A percentile compares a stretch with the other conserved stretches of the same genome.
Conservation (phyloP, 2,797 vertebrate species). For the Gadopsis bispinosus region DNA sequence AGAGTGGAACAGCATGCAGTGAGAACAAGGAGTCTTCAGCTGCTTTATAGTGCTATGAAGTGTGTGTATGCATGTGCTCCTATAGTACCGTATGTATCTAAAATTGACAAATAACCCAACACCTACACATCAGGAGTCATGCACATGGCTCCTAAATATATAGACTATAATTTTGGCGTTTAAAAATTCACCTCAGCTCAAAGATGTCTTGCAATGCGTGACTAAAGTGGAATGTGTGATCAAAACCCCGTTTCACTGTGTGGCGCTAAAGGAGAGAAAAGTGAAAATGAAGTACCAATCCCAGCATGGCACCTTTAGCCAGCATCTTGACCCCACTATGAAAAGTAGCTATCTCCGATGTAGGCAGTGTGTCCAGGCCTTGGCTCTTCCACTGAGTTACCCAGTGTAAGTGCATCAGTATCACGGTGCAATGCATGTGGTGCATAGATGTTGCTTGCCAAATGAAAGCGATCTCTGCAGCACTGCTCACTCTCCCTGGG, state of each 20-base stretch:
- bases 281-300: slow-evolving; percentile 36
- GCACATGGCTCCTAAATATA: not conserved
- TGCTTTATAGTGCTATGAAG: slow-evolving; percentile 22
- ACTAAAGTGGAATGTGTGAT: slow-evolving; percentile 27
- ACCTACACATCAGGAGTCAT: slow-evolving; percentile 12
- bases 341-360: slow-evolving; percentile 54
- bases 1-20: slow-evolving; percentile 45
- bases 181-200: slow-evolving; percentile 11
- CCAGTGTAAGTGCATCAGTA: slow-evolving; percentile 53
- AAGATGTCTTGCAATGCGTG: slow-evolving; percentile 12
- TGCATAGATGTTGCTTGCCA: slow-evolving; percentile 43
- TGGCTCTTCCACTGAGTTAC: slow-evolving; percentile 68
- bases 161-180: not conserved
- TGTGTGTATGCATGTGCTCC: not conserved
- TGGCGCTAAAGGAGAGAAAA: slow-evolving; percentile 17
- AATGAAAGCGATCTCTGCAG: slow-evolving; percentile 59
- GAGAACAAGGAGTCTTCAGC: slow-evolving; percentile 22
- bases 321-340: slow-evolving; percentile 56
- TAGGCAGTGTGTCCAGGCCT: slow-evolving; percentile 55
- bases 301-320: slow-evolving; percentile 17
- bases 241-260: slow-evolving; percentile 12
- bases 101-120: slow-evolving; percentile 15
- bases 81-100: not conserved
- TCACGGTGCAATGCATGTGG: slow-evolving; percentile 47
- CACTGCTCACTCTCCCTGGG: slow-evolving; percentile 34